Evolutionary conservation across 1,140 invertebrate genomes (phyloP).

Genomic region (Cepaea nemoralis): DNA sequence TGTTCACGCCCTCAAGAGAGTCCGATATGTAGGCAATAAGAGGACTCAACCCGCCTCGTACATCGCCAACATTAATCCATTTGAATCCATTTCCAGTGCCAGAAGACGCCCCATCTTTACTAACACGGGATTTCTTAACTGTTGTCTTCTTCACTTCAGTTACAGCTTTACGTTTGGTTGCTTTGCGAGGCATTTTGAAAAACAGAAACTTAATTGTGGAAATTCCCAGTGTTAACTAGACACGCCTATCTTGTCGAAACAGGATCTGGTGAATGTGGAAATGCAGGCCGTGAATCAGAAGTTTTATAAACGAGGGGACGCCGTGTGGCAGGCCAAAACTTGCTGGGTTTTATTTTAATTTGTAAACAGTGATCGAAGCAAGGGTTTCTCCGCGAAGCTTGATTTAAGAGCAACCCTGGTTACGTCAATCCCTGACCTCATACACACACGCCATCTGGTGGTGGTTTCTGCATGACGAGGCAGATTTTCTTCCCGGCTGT

Average conservation of each 20-base stretch:
- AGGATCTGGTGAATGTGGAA: neutral
- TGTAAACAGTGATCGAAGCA: neutral
- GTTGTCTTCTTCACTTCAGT: constrained; percentile 39
- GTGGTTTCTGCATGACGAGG: neutral
- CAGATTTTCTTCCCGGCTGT: neutral
- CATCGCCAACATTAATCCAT: constrained; percentile 53
- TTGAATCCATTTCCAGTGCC: constrained; percentile 46
- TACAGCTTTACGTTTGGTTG: constrained; percentile 55
- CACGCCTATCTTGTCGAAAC: too few species aligned
- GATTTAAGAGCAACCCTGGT: neutral
- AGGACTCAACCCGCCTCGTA: constrained; percentile 48
- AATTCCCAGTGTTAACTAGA: too few species aligned
- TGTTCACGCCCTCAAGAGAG: constrained; percentile 50
- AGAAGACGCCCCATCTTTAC: too few species aligned
- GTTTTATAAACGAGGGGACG: neutral
- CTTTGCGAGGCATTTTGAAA: neutral
- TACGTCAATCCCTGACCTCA: neutral
- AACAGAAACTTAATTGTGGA: too few species aligned
- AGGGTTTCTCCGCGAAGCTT: neutral
- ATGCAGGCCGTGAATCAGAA: neutral
- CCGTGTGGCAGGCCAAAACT: neutral
- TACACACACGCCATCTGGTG: neutral
- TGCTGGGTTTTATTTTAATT: neutral
- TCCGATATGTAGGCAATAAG: constrained; percentile 54
- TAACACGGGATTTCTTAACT: constrained; percentile 56